These are phyloP conservation scores for Ptilorrhoa leucosticta DNA, from an alignment of 2,113 vertebrate genomes.

Conservation along the genomic window DNA sequence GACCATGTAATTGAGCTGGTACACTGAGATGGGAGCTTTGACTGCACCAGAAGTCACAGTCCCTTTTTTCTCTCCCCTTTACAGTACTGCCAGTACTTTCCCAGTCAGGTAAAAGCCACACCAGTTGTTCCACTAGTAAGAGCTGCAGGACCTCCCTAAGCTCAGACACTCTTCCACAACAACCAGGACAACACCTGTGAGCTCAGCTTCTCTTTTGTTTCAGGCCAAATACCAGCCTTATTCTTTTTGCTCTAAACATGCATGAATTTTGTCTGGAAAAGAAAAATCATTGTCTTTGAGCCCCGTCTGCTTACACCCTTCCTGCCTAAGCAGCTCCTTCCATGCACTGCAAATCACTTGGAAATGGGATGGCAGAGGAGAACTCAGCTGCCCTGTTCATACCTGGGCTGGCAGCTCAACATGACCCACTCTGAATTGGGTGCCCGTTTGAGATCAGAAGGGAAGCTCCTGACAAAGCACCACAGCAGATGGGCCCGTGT, in stretches of 20 bases:
- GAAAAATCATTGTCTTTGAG: background rate
- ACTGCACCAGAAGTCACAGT: background rate
- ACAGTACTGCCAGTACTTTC: accelerated
- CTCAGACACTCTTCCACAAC: background rate
- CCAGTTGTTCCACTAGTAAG: background rate
- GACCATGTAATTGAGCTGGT: background rate
- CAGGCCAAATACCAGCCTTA: background rate
- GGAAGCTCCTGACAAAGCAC: background rate
- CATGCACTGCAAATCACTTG: background rate
- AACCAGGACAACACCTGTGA: accelerated
- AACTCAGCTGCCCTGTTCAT: background rate
- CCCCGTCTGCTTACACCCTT: background rate
- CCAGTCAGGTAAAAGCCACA: background rate
- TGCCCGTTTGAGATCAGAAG: accelerated
- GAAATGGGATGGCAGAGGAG: background rate
- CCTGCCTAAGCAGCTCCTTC: background rate
- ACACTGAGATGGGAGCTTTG: background rate
- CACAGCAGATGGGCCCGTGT: background rate
- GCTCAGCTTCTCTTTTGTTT: background rate
- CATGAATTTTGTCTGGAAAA: background rate
- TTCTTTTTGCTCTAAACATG: background rate
- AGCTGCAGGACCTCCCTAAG: background rate
- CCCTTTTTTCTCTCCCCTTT: background rate
- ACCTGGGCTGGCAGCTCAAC: background rate
- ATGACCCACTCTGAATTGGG: accelerated